Evolutionary conservation across 2,888 invertebrate species (phyloP).

Genomic region (Oithona nana): DNA sequence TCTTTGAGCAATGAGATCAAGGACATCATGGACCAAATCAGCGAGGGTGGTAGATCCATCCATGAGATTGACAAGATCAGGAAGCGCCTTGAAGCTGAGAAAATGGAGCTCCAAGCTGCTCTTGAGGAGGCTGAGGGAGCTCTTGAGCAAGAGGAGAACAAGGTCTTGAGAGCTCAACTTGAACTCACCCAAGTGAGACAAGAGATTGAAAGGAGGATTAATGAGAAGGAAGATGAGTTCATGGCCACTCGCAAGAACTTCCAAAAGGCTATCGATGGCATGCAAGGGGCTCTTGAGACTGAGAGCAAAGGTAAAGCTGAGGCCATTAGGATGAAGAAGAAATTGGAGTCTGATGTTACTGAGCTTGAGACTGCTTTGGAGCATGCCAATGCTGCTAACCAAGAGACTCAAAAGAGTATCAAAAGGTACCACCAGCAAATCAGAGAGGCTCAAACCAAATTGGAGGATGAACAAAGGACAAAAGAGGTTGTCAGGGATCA

Average conservation of each 20-base stretch:
- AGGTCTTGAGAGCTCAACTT: conserved; percentile 49
- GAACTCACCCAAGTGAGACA: conserved; percentile 95
- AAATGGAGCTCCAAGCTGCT: conserved; percentile 97
- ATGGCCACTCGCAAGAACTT: conserved; percentile 56
- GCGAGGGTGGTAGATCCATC: conserved; percentile 97
- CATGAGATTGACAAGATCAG: conserved; percentile 98
- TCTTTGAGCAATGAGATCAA: conserved; percentile 99
- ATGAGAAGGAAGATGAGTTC: conserved; percentile 99
- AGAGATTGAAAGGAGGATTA: conserved; percentile 96
- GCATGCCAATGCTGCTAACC: conserved; percentile 23
- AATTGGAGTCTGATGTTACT: conserved; percentile 37
- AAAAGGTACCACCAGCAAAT: conserved; percentile 78
- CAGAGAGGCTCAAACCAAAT: conserved; percentile 80
- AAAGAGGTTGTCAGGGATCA: conserved; percentile 95
- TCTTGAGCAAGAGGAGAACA: conserved; percentile 98
- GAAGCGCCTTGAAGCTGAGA: conserved; percentile 96
- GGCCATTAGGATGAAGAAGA: conserved; percentile 38
- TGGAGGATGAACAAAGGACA: conserved; percentile 94
- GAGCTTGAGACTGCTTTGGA: conserved; percentile 31
- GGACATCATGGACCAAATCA: conserved; percentile 96
- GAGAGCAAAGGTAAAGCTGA: conserved; percentile 37
- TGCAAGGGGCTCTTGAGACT: conserved; percentile 27
- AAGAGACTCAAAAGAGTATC: conserved; percentile 35
- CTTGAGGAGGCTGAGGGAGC: conserved; percentile 98
- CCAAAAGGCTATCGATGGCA: conserved; percentile 20